Evolutionary conservation across 2,113 vertebrate genomes (phyloP).

Genomic region (Tyto alba): DNA sequence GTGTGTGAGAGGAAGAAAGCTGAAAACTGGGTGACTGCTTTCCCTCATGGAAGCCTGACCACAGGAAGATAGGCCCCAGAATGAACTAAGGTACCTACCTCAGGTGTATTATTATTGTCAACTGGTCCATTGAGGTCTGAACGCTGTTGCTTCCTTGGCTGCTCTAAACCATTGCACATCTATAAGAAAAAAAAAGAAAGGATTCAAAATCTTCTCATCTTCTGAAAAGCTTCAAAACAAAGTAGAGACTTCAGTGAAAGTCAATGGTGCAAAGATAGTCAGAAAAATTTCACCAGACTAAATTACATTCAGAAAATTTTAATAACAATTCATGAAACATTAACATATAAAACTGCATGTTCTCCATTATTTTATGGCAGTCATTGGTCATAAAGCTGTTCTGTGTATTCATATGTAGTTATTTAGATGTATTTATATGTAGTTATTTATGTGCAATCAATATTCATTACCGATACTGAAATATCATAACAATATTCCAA

Average conservation of each 20-base stretch:
- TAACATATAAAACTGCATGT: neutral
- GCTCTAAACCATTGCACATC: slow-evolving; percentile 87
- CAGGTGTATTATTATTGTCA: slow-evolving; percentile 91
- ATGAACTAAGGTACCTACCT: slow-evolving; percentile 69
- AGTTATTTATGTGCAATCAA: neutral
- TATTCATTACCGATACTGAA: neutral
- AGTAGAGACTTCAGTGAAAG: neutral
- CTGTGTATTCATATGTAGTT: too few relatives aligned
- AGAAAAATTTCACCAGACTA: neutral
- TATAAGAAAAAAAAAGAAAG: slow-evolving; percentile 54
- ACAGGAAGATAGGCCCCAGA: neutral
- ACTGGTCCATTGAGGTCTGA: slow-evolving; percentile 92
- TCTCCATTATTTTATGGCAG: neutral
- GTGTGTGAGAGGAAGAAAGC: neutral
- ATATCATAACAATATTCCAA: neutral
- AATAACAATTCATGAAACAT: neutral
- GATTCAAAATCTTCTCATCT: neutral
- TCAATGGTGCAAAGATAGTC: neutral
- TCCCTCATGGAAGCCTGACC: neutral
- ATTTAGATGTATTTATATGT: neutral
- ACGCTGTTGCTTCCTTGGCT: slow-evolving; percentile 92
- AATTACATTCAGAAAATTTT: neutral
- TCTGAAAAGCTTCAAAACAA: neutral
- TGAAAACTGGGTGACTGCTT: neutral
- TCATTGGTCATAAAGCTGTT: neutral